These are phyloP conservation scores for Coecobrya sp. DNA, from an alignment of 2,888 invertebrate species.

Conservation along the genomic window DNA sequence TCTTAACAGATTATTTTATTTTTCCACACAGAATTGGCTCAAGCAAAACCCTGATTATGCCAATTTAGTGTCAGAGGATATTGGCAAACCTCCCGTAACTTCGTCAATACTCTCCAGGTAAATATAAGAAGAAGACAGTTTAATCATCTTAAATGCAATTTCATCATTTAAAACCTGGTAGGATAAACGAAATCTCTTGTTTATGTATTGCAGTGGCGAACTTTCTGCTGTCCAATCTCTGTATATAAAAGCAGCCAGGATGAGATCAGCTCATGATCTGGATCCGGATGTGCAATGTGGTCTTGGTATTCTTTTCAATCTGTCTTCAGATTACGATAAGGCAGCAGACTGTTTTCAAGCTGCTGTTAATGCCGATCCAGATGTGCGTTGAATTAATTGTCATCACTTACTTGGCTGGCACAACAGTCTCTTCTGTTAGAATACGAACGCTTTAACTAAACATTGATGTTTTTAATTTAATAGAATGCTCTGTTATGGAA, in stretches of 20 bases:
- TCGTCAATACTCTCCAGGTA: conserved; percentile 83
- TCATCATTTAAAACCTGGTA: too few species aligned
- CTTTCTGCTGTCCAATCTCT: conserved; percentile 92
- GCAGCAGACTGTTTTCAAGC: conserved; percentile 98
- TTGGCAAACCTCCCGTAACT: conserved; percentile 64
- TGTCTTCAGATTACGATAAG: conserved; percentile 97
- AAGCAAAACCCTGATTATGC: conserved; percentile 88
- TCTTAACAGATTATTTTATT: background rate
- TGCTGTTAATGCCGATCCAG: conserved; percentile 94
- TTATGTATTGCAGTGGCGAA: conserved; percentile 88
- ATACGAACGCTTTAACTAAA: background rate
- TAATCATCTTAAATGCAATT: too few species aligned
- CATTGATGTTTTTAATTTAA: background rate
- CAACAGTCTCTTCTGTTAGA: background rate
- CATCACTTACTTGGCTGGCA: background rate
- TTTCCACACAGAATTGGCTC: conserved; percentile 86
- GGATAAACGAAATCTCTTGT: too few species aligned
- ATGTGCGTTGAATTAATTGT: conserved; percentile 89
- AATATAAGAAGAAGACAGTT: too few species aligned
- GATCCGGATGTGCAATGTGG: conserved; percentile 98
- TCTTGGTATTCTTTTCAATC: conserved; percentile 97
- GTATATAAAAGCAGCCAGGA: conserved; percentile 93
- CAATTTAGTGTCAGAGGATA: conserved; percentile 87
- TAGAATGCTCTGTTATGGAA: conserved; percentile 98
- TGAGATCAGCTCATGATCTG: conserved; percentile 90